Conservation (phyloP, 2,797 vertebrate species). For the Hippocampus kuda region DNA sequence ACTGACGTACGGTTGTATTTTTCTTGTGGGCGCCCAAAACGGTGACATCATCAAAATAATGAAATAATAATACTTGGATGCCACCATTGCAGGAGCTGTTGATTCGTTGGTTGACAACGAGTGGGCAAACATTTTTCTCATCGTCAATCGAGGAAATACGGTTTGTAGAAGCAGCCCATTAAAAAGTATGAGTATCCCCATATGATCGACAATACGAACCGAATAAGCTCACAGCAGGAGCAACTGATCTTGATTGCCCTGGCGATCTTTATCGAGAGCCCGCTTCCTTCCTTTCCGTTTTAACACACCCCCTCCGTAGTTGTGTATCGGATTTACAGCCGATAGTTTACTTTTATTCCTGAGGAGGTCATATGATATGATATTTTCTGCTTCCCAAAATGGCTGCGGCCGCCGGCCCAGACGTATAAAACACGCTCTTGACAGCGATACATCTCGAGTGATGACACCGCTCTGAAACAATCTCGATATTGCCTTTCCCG, state of each 20-base stretch:
- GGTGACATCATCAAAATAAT: too few species aligned
- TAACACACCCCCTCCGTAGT: constrained; percentile 42
- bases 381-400: constrained; percentile 69
- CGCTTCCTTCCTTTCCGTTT: constrained; percentile 13
- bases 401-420: constrained; percentile 55
- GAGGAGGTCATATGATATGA: constrained; percentile 64
- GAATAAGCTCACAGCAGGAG: constrained; percentile 15
- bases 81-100: background rate
- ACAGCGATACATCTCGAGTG: constrained; percentile 66
- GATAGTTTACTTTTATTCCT: constrained; percentile 65
- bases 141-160: background rate
- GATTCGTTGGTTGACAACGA: background rate
- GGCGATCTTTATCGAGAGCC: constrained; percentile 17
- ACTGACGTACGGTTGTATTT: too few species aligned
- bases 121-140: background rate
- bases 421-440: constrained; percentile 60
- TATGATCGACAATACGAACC: constrained; percentile 1
- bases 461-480: constrained; percentile 68
- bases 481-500: constrained; percentile 67
- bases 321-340: constrained; percentile 62
- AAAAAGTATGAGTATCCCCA: background rate
- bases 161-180: background rate
- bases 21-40: too few species aligned
- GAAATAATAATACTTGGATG: too few species aligned
- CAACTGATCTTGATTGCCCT: constrained; percentile 19